A percentile compares a stretch with the other conserved stretches of the same genome.
Conservation (phyloP, 2,888 invertebrate species). For the Machimus rusticus region DNA sequence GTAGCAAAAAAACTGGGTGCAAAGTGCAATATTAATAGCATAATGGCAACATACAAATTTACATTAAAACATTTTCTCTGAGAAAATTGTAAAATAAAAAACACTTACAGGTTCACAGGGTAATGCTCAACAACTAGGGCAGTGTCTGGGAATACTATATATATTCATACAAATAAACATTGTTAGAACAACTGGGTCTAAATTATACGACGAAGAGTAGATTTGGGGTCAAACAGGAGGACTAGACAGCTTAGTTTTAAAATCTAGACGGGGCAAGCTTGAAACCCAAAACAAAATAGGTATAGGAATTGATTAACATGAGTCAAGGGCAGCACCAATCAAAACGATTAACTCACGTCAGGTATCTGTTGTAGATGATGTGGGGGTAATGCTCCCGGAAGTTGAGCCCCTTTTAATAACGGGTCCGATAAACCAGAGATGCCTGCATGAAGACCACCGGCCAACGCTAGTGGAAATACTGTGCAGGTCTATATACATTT, state of each 20-base stretch:
- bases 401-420: constrained; percentile 64
- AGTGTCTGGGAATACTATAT: neutral
- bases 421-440: constrained; percentile 64
- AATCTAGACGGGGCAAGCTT: constrained; percentile 1
- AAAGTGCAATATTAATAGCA: constrained; percentile 4
- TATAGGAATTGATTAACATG: constrained; percentile 17
- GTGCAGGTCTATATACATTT: constrained; percentile 62
- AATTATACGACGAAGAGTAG: neutral
- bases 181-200: neutral
- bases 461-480: constrained; percentile 64
- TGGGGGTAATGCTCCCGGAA: constrained; percentile 63
- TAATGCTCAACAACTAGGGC: constrained; percentile 1
- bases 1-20: neutral
- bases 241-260: neutral
- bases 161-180: neutral
- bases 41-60: neutral
- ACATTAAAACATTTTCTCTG: neutral
- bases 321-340: constrained; percentile 55
- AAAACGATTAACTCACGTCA: constrained; percentile 63
- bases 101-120: neutral
- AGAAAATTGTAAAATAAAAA: neutral
- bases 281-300: constrained; percentile 18
- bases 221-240: neutral
- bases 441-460: constrained; percentile 64
- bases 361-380: constrained; percentile 64